Evolutionary conservation across 2,113 vertebrate species (phyloP).

Genomic region (Mesitornis unicolor): DNA sequence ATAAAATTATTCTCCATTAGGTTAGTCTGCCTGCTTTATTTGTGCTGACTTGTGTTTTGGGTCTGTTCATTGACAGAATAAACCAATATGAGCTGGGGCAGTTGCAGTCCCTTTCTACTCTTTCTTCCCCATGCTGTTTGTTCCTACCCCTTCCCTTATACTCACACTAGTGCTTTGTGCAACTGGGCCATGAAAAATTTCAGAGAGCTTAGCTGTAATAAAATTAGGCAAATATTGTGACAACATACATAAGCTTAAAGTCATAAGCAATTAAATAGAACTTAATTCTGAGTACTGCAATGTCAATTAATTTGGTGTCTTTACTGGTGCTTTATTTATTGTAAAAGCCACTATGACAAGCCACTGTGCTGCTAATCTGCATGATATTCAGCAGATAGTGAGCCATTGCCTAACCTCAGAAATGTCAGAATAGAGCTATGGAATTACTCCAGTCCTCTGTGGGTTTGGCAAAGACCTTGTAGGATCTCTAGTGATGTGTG

Average conservation of each 20-base stretch:
- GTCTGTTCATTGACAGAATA: neutral
- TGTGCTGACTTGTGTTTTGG: neutral
- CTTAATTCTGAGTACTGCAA: neutral
- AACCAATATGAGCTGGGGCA: neutral
- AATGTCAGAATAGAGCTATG: slow-evolving; percentile 3
- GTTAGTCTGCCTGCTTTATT: neutral
- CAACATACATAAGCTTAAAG: neutral
- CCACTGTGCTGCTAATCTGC: neutral
- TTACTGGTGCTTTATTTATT: neutral
- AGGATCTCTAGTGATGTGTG: slow-evolving; percentile 21
- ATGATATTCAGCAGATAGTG: slow-evolving; percentile 7
- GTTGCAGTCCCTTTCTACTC: neutral
- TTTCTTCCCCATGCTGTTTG: neutral
- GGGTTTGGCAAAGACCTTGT: slow-evolving; percentile 37
- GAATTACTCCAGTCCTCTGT: slow-evolving; percentile 26
- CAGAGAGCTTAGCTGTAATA: neutral
- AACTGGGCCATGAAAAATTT: neutral
- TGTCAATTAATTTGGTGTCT: neutral
- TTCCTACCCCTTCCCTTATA: neutral
- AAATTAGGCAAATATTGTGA: neutral
- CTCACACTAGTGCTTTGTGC: neutral
- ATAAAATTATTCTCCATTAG: neutral
- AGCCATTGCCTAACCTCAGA: slow-evolving; percentile 38
- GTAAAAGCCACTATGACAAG: neutral
- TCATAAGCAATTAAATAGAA: neutral